Base-by-base conservation (phyloP, 2,797 vertebrate species). In the Acropternis orthonyx region DNA sequence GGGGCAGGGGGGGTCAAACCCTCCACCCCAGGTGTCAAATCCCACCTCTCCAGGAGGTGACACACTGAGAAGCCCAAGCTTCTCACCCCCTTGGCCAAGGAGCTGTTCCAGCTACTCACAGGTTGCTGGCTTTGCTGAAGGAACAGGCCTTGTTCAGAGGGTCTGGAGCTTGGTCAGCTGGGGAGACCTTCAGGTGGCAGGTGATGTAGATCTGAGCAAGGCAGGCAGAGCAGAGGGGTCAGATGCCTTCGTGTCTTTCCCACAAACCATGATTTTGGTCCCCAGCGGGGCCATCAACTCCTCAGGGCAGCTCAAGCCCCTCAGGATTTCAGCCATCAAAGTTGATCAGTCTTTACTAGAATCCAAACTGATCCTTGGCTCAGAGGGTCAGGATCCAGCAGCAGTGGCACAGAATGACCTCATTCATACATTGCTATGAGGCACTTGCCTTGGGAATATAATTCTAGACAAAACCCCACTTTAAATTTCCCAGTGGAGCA, bases 91-190 rank as follows among this genome's bases (percentile, higher is more conserved):
- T 36, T 18, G 55, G 6, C 18, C 44, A 36, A 30, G 62, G 11
- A 65, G 5, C 22, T 37, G 8, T 41, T 24, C 10, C 14, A n/a
- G 4, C 18, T 91, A 96, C 95, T 97, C 58, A 93, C 95, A 80
- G 69, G 18, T 75, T 80, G 34, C 43, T 93, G 39, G 65, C 41
- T 85, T 92, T 96, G 84, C 54, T 69, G 48, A 94, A 97, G 49
- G 89, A 97, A 27, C 96, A 97, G 71, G 95, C 94, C n/a, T 97
- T 97, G 89, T 95, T 88, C 75, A 89, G 59, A 28, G 71, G 28
- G 56, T 96, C 86, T 20, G 95, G 92, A 63, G 82, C 76, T 27
- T 85, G 93, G 49, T 56, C 81, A 46, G 46, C 46, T 30, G 19
- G n/a, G 48, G 74, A 80, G 9, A 76, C 90, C 85, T 91, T 97